phyloP scores from a whole-genome alignment of 2,888 invertebrate species.

The Shargacucullia verbasci region DNA sequence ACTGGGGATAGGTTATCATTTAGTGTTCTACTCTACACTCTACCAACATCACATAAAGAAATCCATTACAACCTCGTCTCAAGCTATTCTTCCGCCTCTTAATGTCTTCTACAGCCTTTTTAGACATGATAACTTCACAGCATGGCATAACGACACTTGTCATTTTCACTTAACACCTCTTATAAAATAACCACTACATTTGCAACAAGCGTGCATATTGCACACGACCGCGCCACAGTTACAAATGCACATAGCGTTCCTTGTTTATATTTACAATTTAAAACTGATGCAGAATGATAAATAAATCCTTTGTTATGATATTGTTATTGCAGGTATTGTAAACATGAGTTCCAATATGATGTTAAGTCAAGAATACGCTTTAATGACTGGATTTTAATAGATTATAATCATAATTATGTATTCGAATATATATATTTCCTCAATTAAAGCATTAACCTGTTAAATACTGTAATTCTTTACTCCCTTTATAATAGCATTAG shows the following conservation, averaged over 20 bases:
- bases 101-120: slow-evolving; percentile 71
- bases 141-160: slow-evolving; percentile 55
- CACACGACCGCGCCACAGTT: slow-evolving; percentile 20
- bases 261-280: slow-evolving; percentile 55
- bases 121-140: slow-evolving; percentile 56
- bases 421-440: too few relatives aligned
- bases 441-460: too few relatives aligned
- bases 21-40: too few relatives aligned
- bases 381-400: slow-evolving; percentile 4
- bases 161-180: slow-evolving; percentile 49
- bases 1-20: too few relatives aligned
- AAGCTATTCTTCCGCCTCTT: slow-evolving; percentile 68
- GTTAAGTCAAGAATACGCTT: slow-evolving; percentile 22
- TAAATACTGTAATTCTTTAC: too few relatives aligned
- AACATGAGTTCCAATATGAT: slow-evolving; percentile 49
- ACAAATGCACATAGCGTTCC: slow-evolving; percentile 10
- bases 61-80: slow-evolving; percentile 65
- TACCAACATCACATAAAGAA: background rate
- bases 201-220: slow-evolving; percentile 16
- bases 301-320: slow-evolving; percentile 53
- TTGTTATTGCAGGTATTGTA: slow-evolving; percentile 56
- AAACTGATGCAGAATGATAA: slow-evolving; percentile 43
- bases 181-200: slow-evolving; percentile 6
- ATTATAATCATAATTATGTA: too few relatives aligned
- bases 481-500: too few relatives aligned